A percentile compares a stretch with the other conserved stretches of the same genome.
Evolutionary conservation across 2,113 vertebrate species (phyloP).

Genomic region (Neomonachus schauinslandi): DNA sequence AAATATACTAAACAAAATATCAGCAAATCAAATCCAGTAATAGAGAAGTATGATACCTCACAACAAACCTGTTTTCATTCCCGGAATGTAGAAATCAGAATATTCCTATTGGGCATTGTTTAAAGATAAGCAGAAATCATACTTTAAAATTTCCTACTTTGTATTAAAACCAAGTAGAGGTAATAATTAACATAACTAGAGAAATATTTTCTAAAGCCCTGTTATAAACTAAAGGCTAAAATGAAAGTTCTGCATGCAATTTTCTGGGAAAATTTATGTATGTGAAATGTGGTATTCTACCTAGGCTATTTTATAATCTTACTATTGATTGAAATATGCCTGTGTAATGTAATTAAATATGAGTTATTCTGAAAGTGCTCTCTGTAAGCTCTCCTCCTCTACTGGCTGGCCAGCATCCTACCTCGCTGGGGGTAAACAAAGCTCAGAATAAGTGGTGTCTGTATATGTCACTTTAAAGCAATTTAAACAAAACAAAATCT

Average conservation of each 20-base stretch:
- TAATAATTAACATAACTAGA: background rate
- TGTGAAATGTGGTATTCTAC: background rate
- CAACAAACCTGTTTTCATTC: background rate
- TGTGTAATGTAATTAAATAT: background rate
- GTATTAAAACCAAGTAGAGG: background rate
- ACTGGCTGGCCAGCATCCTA: background rate
- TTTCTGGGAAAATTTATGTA: background rate
- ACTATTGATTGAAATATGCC: background rate
- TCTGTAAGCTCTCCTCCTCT: background rate
- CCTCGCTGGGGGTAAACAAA: background rate
- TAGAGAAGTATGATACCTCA: background rate
- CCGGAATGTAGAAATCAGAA: background rate
- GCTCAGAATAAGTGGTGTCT: background rate
- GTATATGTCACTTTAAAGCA: background rate
- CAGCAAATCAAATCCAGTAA: background rate
- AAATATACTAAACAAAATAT: background rate
- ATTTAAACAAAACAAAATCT: background rate
- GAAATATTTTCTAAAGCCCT: background rate
- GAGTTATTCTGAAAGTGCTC: background rate
- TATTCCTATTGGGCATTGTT: background rate
- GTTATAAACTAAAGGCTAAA: background rate
- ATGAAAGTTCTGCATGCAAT: background rate
- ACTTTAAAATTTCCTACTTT: background rate
- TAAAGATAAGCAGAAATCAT: background rate
- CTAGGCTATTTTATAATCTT: background rate